Conservation (phyloP, 2,113 vertebrate genomes). For the Brienomyrus longianalis region DNA sequence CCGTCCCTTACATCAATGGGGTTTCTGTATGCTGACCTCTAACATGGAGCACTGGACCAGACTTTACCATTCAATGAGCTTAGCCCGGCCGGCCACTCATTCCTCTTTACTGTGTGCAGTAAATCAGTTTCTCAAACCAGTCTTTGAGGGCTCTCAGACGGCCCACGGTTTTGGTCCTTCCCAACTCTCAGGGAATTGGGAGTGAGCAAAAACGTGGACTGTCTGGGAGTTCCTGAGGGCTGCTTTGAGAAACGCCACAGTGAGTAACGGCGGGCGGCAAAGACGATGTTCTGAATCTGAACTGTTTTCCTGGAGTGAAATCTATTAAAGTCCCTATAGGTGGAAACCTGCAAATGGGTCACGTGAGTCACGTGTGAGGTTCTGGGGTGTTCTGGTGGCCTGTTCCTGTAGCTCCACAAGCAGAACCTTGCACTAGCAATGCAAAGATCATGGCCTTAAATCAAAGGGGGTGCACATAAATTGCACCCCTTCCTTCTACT, state of each 20-base stretch:
- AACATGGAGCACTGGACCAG: neutral
- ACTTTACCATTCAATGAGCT: neutral
- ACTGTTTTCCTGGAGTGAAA: neutral
- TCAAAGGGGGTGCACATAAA: neutral
- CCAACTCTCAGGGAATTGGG: neutral
- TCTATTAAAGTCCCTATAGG: neutral
- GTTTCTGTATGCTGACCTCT: neutral
- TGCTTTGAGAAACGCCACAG: too few relatives aligned
- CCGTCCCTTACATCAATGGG: neutral
- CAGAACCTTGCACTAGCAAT: neutral
- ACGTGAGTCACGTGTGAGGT: neutral
- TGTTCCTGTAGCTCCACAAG: neutral
- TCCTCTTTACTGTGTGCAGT: neutral
- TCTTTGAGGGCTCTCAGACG: too few relatives aligned
- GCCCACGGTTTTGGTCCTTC: too few relatives aligned
- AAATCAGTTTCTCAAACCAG: neutral
- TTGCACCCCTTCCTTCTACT: neutral
- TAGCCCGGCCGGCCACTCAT: neutral
- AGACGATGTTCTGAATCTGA: neutral
- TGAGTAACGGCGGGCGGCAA: neutral
- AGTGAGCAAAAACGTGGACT: neutral
- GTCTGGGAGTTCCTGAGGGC: too few relatives aligned
- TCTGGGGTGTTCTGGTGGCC: neutral
- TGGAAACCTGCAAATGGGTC: neutral
- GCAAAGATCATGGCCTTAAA: neutral